These are phyloP conservation scores for Percopsis omiscomaycus DNA, from an alignment of 2,797 vertebrate genomes.

Conservation along the genomic window DNA sequence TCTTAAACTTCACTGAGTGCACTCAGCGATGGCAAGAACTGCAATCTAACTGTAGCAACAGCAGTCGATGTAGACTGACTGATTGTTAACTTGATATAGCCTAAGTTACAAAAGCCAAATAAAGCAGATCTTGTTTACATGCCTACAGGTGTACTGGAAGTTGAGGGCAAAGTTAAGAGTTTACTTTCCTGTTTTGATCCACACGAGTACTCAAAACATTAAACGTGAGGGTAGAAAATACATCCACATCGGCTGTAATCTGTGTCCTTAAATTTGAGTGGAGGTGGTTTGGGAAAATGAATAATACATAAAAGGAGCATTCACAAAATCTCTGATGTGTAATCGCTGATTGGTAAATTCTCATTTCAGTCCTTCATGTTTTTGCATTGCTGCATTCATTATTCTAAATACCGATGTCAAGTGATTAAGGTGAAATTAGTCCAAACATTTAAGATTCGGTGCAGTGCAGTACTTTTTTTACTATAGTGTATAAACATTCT, in stretches of 20 bases:
- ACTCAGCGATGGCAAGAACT: slow-evolving; percentile 51
- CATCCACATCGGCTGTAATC: slow-evolving; percentile 59
- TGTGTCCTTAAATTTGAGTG: slow-evolving; percentile 53
- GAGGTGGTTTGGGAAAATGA: slow-evolving; percentile 44
- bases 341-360: no score
- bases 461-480: no score
- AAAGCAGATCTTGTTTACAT: slow-evolving; percentile 60
- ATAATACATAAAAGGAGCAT: slow-evolving; percentile 10
- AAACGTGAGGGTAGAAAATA: slow-evolving; percentile 28
- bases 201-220: slow-evolving; percentile 53
- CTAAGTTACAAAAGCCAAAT: slow-evolving; percentile 46
- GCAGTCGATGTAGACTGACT: slow-evolving; percentile 30
- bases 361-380: no score
- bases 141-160: slow-evolving; percentile 50
- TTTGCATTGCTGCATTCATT: no score
- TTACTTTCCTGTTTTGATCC: slow-evolving; percentile 66
- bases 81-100: slow-evolving; percentile 43
- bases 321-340: no score
- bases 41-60: slow-evolving; percentile 26
- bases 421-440: no score
- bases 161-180: slow-evolving; percentile 57
- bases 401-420: no score
- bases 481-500: not conserved
- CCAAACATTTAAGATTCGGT: no score
- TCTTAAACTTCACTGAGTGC: slow-evolving; percentile 58